phyloP scores from a whole-genome alignment of 2,113 vertebrate genomes.

The Vombatus ursinus region DNA sequence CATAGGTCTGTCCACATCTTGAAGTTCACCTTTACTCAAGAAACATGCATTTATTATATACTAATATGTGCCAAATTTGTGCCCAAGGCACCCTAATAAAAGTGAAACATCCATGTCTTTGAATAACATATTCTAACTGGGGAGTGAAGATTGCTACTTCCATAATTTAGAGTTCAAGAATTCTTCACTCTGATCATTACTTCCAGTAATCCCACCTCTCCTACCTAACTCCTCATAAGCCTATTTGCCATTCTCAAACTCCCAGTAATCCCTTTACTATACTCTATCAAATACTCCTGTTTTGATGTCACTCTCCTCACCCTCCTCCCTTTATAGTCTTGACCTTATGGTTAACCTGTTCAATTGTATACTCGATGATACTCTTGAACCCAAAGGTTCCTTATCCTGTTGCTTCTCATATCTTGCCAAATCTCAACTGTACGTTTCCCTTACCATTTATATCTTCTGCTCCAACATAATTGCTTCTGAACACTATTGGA shows the following conservation, averaged over 20 bases:
- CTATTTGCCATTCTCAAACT: neutral
- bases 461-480: neutral
- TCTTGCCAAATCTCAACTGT: neutral
- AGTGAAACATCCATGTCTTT: neutral
- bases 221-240: neutral
- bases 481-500: neutral
- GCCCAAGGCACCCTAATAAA: neutral
- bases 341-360: neutral
- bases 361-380: neutral
- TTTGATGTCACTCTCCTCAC: neutral
- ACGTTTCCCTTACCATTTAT: neutral
- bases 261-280: neutral
- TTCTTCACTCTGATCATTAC: neutral
- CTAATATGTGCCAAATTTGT: neutral
- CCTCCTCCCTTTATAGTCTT: neutral
- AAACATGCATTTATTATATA: neutral
- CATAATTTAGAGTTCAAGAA: neutral
- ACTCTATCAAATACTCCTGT: neutral
- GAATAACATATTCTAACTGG: neutral
- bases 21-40: neutral
- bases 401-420: neutral
- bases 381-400: neutral
- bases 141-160: neutral
- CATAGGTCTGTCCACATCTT: neutral
- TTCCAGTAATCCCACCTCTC: neutral